Evolutionary conservation across 2,797 vertebrate genomes (phyloP).

Genomic region (Pipistrellus pygmaeus): DNA sequence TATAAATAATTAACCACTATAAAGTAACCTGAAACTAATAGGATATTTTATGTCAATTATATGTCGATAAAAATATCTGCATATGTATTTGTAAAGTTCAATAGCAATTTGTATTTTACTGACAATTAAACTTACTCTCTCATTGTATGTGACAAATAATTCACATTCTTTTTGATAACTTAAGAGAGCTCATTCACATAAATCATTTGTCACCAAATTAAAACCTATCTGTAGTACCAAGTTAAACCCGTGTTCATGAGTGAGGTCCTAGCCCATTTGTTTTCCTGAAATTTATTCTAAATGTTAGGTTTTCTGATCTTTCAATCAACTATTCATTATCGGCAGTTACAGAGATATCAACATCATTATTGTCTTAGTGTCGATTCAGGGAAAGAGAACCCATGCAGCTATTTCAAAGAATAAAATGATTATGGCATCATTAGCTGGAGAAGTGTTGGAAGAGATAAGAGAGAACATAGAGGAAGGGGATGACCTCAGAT

Average conservation of each 20-base stretch:
- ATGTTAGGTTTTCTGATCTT: not conserved
- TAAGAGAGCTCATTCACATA: not conserved
- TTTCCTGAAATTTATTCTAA: not conserved
- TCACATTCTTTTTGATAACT: not conserved
- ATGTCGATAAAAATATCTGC: not conserved
- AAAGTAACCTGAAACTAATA: not conserved
- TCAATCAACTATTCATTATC: not conserved
- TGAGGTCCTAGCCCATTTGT: not conserved
- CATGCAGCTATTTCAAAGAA: not conserved
- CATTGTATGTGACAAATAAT: not conserved
- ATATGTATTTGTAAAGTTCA: not conserved
- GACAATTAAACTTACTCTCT: slow-evolving; percentile 20
- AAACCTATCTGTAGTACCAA: not conserved
- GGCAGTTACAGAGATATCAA: not conserved
- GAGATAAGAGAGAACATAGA: not conserved
- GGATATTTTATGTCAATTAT: not conserved
- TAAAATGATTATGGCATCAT: not conserved
- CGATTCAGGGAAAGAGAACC: not conserved
- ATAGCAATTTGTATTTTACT: not conserved
- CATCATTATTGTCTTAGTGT: not conserved
- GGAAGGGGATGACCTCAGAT: not conserved
- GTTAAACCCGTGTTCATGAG: not conserved
- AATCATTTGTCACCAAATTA: slow-evolving; percentile 13
- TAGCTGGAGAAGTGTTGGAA: not conserved
- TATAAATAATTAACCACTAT: not conserved